Evolutionary conservation across 2,797 vertebrate genomes (phyloP).

Genomic region (Cuniculus paca): DNA sequence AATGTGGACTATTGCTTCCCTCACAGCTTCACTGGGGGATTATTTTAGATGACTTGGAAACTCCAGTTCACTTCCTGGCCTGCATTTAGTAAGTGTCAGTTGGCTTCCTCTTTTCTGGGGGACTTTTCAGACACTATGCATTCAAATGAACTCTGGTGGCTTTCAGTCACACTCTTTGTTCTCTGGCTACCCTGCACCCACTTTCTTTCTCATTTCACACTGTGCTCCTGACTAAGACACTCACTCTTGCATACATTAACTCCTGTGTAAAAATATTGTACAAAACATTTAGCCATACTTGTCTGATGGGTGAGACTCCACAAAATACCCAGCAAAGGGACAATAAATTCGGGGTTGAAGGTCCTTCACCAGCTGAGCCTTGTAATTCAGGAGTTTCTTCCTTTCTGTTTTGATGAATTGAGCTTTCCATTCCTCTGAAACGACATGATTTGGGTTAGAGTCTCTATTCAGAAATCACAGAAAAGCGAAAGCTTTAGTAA

Average conservation of each 20-base stretch:
- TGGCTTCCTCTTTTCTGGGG: not conserved
- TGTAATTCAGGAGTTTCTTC: constrained; percentile 91
- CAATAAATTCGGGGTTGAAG: constrained; percentile 90
- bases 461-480: not conserved
- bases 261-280: not conserved
- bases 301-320: constrained; percentile 92
- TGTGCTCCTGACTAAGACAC: not conserved
- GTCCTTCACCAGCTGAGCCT: constrained; percentile 89
- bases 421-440: constrained; percentile 89
- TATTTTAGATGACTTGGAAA: not conserved
- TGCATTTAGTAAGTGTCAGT: not conserved
- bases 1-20: not conserved
- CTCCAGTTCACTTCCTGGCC: not conserved
- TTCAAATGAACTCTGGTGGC: not conserved
- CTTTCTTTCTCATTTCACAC: not conserved
- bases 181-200: not conserved
- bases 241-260: not conserved
- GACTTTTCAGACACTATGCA: not conserved
- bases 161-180: not conserved
- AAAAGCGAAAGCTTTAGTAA: not conserved
- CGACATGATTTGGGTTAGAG: constrained; percentile 40
- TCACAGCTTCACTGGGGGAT: not conserved
- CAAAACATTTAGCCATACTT: constrained; percentile 82
- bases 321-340: constrained; percentile 92
- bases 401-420: constrained; percentile 91